Percentiles rank a stretch among this genome's conserved stretches.
These are phyloP conservation scores for Stichopus horrens DNA, from an alignment of 53 echinoderm and acorn worm genomes.

Conservation along the genomic window DNA sequence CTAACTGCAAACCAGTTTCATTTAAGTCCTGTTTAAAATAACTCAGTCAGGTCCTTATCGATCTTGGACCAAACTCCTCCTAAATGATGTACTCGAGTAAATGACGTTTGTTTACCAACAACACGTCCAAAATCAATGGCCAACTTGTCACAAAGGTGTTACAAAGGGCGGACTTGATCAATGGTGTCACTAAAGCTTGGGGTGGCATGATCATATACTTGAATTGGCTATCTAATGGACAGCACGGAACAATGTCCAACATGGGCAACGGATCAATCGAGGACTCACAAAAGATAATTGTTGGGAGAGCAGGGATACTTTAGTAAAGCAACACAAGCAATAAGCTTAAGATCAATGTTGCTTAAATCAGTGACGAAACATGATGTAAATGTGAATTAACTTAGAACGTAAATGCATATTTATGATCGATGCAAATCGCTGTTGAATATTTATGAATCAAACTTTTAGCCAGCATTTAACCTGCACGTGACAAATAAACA, in stretches of 20 bases:
- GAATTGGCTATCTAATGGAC: slow-evolving; percentile 25
- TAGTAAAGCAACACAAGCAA: too few species aligned
- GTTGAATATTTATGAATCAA: too few species aligned
- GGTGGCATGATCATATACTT: neutral
- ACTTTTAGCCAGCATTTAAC: too few species aligned
- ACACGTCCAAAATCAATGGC: slow-evolving; percentile 7
- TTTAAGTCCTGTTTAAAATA: too few species aligned
- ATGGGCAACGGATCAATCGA: slow-evolving; percentile 9
- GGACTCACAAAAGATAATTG: neutral
- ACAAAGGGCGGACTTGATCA: slow-evolving; percentile 20
- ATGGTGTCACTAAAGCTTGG: slow-evolving; percentile 20
- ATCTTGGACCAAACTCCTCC: neutral
- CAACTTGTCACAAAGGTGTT: slow-evolving; percentile 30
- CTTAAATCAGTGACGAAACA: too few species aligned
- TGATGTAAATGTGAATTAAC: too few species aligned
- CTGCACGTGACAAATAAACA: too few species aligned
- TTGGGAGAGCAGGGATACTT: slow-evolving; percentile 6
- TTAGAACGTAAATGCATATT: too few species aligned
- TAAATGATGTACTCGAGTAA: neutral
- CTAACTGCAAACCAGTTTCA: too few species aligned
- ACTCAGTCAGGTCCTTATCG: neutral
- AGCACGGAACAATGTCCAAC: neutral
- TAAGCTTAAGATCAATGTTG: too few species aligned
- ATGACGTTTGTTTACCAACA: neutral
- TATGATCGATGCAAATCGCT: too few species aligned